These are phyloP conservation scores for Zosterops japonicus DNA, from an alignment of 2,113 vertebrate species.

Conservation along the genomic window DNA sequence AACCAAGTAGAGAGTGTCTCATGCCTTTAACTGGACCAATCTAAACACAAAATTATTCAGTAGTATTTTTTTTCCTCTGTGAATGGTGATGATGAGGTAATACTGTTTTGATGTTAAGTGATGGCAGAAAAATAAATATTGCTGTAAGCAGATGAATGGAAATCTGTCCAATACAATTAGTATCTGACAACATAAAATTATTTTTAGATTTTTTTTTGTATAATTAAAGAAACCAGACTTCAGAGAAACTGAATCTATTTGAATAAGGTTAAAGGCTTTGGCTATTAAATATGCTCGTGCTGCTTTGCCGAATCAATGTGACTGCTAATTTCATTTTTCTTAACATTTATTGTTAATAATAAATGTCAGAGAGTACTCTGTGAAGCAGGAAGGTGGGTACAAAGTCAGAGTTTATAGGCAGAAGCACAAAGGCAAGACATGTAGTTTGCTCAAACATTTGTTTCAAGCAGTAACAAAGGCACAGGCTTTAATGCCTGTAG, in stretches of 20 bases:
- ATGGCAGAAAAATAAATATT: conserved; percentile 44
- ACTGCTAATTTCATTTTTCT: conserved; percentile 55
- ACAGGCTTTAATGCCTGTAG: neutral
- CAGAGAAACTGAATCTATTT: conserved; percentile 47
- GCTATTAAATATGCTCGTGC: conserved; percentile 40
- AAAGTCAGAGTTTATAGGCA: conserved; percentile 32
- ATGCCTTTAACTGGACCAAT: neutral
- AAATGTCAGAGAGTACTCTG: conserved; percentile 51
- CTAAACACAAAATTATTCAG: neutral
- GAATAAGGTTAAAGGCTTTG: conserved; percentile 15
- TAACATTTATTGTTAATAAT: conserved; percentile 62
- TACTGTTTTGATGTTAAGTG: conserved; percentile 14
- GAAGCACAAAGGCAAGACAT: neutral
- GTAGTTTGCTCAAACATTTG: neutral
- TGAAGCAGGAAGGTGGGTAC: conserved; percentile 19
- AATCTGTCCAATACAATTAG: conserved; percentile 20
- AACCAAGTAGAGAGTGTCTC: neutral
- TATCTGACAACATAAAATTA: neutral
- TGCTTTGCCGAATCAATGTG: conserved; percentile 57
- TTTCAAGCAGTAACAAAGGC: neutral
- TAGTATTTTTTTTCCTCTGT: neutral
- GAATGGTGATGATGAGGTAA: neutral
- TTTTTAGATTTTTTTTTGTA: conserved; percentile 7
- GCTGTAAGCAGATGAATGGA: neutral
- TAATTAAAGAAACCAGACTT: conserved; percentile 25